Evolutionary conservation across 2,113 vertebrate species (phyloP), one percentile per base, ranked within the genome.

Genomic region (Vanacampus margaritifer): DNA sequence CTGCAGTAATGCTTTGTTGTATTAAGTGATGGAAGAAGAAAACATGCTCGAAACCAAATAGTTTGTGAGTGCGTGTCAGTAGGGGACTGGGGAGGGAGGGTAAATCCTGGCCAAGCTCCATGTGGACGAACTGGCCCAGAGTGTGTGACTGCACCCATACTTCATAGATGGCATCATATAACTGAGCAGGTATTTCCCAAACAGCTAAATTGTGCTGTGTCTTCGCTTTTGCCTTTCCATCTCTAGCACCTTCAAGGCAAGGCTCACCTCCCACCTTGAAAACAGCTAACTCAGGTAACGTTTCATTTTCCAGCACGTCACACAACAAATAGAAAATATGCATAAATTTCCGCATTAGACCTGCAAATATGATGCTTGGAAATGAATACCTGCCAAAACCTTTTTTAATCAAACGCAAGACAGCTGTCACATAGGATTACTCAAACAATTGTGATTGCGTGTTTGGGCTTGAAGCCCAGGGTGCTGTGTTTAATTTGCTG

Each of bases 351-450:
- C 1, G 51, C 51, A 8, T 54, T 26, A 13, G 5, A 14, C 5
- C 53, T 16, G 53, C 12, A 13, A 56, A 26, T 26, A 24, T 24
- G 5, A 26, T 3, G 53, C 12, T 28, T 1, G 16, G 14, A 28
- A 56, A 41, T 41, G 14, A 58, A 62, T 41, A 24, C 36, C 59
- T 41, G 59, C 59, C 59, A 62, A 62, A 37, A 62, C 37, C 24
- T 43, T 61, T 62, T 13, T 41, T 1, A 23, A 62, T 62, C 59
- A 62, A 41, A 43, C 3, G 6, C 11, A 9, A 24, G 59, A 62
- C 36, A 24, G 59, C 59, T 41, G 59, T 41, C 59, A 41, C 37
- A 41, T 62, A 1, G 1, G 12, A 62, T 62, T n/a, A 62, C 21
- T 12, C 35, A 23, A 24, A 41, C 59, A 23, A 41, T 41, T 6